Evolutionary conservation across 2,113 vertebrate genomes (phyloP).

Genomic region (Stegostoma tigrinum): DNA sequence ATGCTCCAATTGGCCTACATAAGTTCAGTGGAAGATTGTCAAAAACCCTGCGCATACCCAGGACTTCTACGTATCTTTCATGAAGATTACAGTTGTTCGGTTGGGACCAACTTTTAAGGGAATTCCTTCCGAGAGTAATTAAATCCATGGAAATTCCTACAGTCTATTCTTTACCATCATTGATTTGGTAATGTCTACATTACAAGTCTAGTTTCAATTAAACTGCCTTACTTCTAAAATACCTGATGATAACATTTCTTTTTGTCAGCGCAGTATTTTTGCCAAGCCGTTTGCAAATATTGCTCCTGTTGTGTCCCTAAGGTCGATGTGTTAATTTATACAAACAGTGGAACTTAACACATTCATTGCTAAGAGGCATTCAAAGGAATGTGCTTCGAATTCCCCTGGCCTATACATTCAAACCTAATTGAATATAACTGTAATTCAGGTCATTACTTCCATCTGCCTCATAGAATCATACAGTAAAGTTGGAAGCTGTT

Average conservation of each 20-base stretch:
- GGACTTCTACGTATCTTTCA: background rate
- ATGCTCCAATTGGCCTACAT: background rate
- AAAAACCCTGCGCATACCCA: background rate
- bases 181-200: background rate
- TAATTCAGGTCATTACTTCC: too few relatives aligned
- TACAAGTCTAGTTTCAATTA: background rate
- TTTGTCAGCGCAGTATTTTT: too few relatives aligned
- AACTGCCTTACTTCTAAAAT: background rate
- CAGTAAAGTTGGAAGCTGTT: too few relatives aligned
- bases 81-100: background rate
- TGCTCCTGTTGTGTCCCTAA: background rate
- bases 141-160: background rate
- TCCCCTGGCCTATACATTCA: too few relatives aligned
- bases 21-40: background rate
- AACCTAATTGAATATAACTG: too few relatives aligned
- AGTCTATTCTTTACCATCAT: background rate
- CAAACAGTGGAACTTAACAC: too few relatives aligned
- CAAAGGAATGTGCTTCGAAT: too few relatives aligned
- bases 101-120: background rate
- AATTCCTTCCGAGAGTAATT: background rate
- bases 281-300: background rate
- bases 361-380: too few relatives aligned
- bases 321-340: too few relatives aligned
- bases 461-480: too few relatives aligned
- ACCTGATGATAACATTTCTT: background rate